A percentile compares a stretch with the other conserved stretches of the same genome.
Conservation (phyloP, 2,888 invertebrate species). For the Iphiclides podalirius region DNA sequence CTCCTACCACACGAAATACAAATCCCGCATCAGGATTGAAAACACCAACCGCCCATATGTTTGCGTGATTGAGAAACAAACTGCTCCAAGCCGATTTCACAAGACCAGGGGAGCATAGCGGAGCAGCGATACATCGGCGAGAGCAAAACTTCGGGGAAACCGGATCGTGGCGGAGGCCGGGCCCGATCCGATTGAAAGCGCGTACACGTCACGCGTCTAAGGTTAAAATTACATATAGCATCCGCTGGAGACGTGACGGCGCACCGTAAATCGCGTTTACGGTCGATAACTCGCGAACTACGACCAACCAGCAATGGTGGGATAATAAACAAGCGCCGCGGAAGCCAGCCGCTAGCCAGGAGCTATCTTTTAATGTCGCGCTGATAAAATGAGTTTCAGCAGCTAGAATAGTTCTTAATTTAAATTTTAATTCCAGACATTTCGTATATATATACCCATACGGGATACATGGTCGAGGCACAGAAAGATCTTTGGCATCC, state of each 20-base stretch:
- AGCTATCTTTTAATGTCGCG: background rate
- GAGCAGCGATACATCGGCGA: too few relatives aligned
- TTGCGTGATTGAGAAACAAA: too few relatives aligned
- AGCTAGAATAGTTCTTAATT: background rate
- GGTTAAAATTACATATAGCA: conserved; percentile 40
- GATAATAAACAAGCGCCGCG: conserved; percentile 21
- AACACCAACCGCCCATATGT: too few relatives aligned
- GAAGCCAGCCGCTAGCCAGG: background rate
- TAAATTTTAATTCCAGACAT: too few relatives aligned
- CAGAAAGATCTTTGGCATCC: too few relatives aligned
- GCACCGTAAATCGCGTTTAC: conserved; percentile 41
- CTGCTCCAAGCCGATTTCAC: too few relatives aligned
- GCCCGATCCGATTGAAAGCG: conserved; percentile 31
- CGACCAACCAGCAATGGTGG: conserved; percentile 22
- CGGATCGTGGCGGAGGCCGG: too few relatives aligned
- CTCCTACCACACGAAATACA: too few relatives aligned
- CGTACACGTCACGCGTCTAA: conserved; percentile 41
- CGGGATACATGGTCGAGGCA: too few relatives aligned
- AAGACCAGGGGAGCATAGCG: too few relatives aligned
- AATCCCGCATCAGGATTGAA: too few relatives aligned
- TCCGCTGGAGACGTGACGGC: conserved; percentile 34
- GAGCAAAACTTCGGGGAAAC: too few relatives aligned
- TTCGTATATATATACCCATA: background rate
- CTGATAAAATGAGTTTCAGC: background rate
- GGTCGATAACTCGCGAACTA: conserved; percentile 26